phyloP scores from a whole-genome alignment of 2,113 vertebrate species.

The Lepus americanus region DNA sequence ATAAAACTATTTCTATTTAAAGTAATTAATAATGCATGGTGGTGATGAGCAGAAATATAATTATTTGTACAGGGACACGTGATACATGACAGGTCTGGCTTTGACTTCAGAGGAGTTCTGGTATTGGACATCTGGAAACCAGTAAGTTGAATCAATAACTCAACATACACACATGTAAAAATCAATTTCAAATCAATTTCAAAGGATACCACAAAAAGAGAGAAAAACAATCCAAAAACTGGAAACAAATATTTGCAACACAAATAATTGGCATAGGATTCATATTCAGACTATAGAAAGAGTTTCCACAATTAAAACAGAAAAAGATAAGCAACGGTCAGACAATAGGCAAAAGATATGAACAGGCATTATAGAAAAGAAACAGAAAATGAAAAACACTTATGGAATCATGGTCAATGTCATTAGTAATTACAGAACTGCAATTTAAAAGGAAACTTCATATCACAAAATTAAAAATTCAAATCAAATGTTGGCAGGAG shows the following conservation, averaged over 20 bases:
- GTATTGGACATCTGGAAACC: not conserved
- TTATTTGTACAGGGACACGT: not conserved
- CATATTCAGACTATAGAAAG: not conserved
- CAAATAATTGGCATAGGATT: not conserved
- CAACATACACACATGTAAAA: not conserved
- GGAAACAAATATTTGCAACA: not conserved
- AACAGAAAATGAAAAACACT: not conserved
- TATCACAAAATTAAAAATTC: not conserved
- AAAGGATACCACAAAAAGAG: not conserved
- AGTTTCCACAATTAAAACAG: not conserved
- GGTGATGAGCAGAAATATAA: not conserved
- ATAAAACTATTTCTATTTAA: not conserved
- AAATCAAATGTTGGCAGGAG: not conserved
- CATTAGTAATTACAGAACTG: not conserved
- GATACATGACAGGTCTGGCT: not conserved
- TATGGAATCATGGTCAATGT: not conserved
- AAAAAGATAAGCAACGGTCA: not conserved
- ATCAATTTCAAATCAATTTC: not conserved
- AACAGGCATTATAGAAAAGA: not conserved
- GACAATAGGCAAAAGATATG: not conserved
- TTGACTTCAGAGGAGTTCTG: not conserved
- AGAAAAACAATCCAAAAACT: not conserved
- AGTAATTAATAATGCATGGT: not conserved
- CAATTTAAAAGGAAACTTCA: not conserved
- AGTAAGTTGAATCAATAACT: not conserved